Evolutionary conservation across 2,113 vertebrate species (phyloP), one percentile per base, ranked within the genome.

Genomic region (Myanophis thanlyinensis): DNA sequence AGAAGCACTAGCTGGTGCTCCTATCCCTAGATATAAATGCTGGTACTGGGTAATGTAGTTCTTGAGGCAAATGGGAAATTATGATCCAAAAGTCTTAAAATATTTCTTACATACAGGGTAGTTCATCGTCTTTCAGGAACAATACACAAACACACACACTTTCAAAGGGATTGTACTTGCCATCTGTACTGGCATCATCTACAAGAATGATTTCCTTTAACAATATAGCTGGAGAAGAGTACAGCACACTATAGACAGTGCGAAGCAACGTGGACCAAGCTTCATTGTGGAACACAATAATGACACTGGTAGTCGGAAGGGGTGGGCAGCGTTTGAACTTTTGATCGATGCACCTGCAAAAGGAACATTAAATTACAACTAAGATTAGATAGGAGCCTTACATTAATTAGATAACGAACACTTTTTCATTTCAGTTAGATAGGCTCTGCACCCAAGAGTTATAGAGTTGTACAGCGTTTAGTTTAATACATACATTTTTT

Each of bases 211-310:
- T 97, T 96, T 99, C 99, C 27, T 97, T 98, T 35, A 99, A 98
- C 93, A 99, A 95, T 30, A 97, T 47, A 2, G 99, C 98, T 0
- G 99, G 99, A 3, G 98, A 97, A 1, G 98, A 96, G 96, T 99
- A 98, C 47, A 99, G 98, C 84, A 99, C 99, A 0, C 99, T 99
- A 97, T 98, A 98, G 46, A 99, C 99, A 0, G 98, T 99, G 40
- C 98, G 97, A 47, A 99, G 97, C 87, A 99, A 98, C 1, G 98
- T 99, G 15, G 98, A 98, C 98, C 98, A 99, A 13, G 98, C 98
- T 95, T 99, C 98, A 22, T 99, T 99, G 94, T 99, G 98, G 96
- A 99, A 99, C 52, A 99, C 98, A 8, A 99, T 96, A 93, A 99
- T 96, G 23, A 99, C 98, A 0, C 99, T 99, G 95, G 99, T 99